These are phyloP conservation scores for Pogonocichla stellata DNA, from an alignment of 2,113 vertebrate species.

Conservation along the genomic window DNA sequence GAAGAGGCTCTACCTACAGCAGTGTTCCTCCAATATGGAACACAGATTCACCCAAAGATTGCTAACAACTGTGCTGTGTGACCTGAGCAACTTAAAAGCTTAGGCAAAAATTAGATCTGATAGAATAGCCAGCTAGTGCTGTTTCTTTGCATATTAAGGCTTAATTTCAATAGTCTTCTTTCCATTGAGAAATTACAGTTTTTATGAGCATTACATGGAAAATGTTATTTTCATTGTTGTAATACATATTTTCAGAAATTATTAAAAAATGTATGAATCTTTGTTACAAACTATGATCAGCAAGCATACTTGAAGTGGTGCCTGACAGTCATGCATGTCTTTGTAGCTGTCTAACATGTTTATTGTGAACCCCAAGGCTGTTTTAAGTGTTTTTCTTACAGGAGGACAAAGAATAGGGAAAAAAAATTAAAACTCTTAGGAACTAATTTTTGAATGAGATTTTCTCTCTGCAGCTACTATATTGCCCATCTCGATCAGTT, in stretches of 20 bases:
- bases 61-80: background rate
- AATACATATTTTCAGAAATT: background rate
- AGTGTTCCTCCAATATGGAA: background rate
- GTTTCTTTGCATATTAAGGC: background rate
- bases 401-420: background rate
- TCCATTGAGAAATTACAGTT: background rate
- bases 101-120: background rate
- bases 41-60: background rate
- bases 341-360: background rate
- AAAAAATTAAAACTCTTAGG: background rate
- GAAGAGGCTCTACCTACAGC: background rate
- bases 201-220: background rate
- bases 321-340: accelerated
- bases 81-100: background rate
- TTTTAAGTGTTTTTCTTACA: background rate
- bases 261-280: background rate
- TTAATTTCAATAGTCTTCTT: background rate
- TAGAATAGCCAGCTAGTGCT: background rate
- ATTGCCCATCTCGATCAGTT: background rate
- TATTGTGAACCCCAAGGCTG: background rate
- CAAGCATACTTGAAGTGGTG: background rate
- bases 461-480: background rate
- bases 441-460: background rate
- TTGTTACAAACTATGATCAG: background rate
- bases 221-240: background rate